These are phyloP conservation scores for Oryzias celebensis DNA, from an alignment of 2,113 vertebrate species.

Conservation along the genomic window DNA sequence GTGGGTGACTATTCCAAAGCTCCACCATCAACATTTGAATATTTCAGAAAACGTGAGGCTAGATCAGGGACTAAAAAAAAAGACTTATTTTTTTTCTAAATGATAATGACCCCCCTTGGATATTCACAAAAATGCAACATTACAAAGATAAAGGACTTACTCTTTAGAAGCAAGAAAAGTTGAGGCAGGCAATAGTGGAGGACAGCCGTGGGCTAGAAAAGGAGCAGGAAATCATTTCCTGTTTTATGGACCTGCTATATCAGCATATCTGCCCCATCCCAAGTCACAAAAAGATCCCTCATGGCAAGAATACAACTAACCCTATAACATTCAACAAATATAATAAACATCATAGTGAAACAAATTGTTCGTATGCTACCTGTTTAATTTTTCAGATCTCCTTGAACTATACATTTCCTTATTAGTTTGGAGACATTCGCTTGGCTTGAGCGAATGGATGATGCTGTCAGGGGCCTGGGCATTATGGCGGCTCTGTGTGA, in stretches of 20 bases:
- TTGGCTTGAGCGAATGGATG: slow-evolving; percentile 97
- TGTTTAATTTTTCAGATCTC: slow-evolving; percentile 99
- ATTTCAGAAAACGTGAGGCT: slow-evolving; percentile 56
- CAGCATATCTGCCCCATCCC: slow-evolving; percentile 49
- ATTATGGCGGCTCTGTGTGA: slow-evolving; percentile 98
- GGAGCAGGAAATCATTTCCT: slow-evolving; percentile 47
- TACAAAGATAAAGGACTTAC: slow-evolving; percentile 32
- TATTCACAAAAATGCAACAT: slow-evolving; percentile 39
- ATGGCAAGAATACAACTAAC: slow-evolving; percentile 68
- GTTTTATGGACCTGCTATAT: slow-evolving; percentile 59
- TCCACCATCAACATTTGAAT: slow-evolving; percentile 70
- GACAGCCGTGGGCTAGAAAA: slow-evolving; percentile 40
- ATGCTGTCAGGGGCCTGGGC: slow-evolving; percentile 93
- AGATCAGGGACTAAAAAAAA: slow-evolving; percentile 47
- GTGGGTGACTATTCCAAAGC: slow-evolving; percentile 63
- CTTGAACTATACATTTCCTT: slow-evolving; percentile 99
- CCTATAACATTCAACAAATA: slow-evolving; percentile 93
- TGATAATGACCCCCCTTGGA: slow-evolving; percentile 52
- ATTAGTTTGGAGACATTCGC: slow-evolving; percentile 96
- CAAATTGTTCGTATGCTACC: slow-evolving; percentile 99
- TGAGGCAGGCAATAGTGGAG: slow-evolving; percentile 34
- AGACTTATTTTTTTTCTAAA: slow-evolving; percentile 56
- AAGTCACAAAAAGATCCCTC: slow-evolving; percentile 31
- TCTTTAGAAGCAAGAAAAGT: slow-evolving; percentile 48
- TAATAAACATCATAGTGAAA: slow-evolving; percentile 95